phyloP scores from a whole-genome alignment of 53 echinoderm and acorn worm species.

The Temnopleurus reevesii region DNA sequence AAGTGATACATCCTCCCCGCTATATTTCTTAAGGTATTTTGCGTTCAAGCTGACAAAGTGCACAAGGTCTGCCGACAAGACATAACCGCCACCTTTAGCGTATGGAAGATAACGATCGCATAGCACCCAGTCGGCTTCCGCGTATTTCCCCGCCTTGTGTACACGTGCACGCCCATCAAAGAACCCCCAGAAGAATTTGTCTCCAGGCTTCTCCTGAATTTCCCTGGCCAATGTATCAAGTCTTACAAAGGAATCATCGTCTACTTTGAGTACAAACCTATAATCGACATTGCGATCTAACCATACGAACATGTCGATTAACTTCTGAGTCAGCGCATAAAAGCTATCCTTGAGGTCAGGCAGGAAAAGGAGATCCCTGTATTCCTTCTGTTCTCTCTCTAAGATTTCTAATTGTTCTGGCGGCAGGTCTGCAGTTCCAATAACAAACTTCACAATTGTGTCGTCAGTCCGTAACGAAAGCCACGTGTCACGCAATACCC shows the following conservation, averaged over 20 bases:
- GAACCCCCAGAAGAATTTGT: constrained; percentile 90
- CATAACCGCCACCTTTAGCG: constrained; percentile 93
- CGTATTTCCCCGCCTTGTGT: constrained; percentile 82
- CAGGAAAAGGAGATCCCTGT: constrained; percentile 78
- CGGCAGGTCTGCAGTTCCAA: constrained; percentile 71
- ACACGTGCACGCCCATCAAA: constrained; percentile 94
- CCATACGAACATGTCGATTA: constrained; percentile 89
- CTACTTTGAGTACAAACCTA: constrained; percentile 86
- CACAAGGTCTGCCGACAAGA: constrained; percentile 84
- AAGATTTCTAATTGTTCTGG: constrained; percentile 54
- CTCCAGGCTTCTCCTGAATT: constrained; percentile 68
- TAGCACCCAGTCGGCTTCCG: constrained; percentile 83
- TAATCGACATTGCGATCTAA: constrained; percentile 81
- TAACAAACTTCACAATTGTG: constrained; percentile 71
- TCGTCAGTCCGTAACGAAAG: constrained; percentile 61
- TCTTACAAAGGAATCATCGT: constrained; percentile 90
- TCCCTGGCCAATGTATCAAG: constrained; percentile 73
- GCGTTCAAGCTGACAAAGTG: constrained; percentile 80
- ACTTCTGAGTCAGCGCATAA: constrained; percentile 69
- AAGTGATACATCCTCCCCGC: constrained; percentile 94
- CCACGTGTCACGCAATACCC: constrained; percentile 84
- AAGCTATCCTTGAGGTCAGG: constrained; percentile 78
- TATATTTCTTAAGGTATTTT: constrained; percentile 77
- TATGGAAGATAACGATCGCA: constrained; percentile 98
- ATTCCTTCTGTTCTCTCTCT: constrained; percentile 67